A percentile compares a stretch with the other conserved stretches of the same genome.
Conservation (phyloP, 2,888 invertebrate species). For the Melangyna quadrimaculata region DNA sequence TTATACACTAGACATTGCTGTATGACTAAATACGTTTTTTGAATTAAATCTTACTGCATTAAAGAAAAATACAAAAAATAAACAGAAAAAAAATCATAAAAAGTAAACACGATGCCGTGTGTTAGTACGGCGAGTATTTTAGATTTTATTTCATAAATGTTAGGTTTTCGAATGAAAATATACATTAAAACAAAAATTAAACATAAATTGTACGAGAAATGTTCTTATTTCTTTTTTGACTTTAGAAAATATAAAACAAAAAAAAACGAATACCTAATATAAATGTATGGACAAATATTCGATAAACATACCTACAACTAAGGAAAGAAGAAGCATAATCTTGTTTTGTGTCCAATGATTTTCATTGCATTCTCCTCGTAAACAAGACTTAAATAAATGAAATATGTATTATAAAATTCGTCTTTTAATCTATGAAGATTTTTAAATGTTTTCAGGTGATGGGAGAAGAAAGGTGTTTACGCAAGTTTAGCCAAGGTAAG, state of each 20-base stretch:
- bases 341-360: conserved; percentile 51
- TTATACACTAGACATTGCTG: conserved; percentile 68
- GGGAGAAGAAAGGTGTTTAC: too few relatives aligned
- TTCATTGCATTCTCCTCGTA: conserved; percentile 8
- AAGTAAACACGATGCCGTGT: conserved; percentile 40
- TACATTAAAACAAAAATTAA: conserved; percentile 19
- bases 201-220: conserved; percentile 46
- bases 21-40: conserved; percentile 68
- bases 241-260: conserved; percentile 31
- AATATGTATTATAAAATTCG: conserved; percentile 46
- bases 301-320: conserved; percentile 37
- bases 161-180: conserved; percentile 58
- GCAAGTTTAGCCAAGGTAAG: too few relatives aligned
- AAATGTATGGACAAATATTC: conserved; percentile 56
- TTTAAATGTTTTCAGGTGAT: not conserved
- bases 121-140: conserved; percentile 63
- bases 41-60: conserved; percentile 67
- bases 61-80: conserved; percentile 16
- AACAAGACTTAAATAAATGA: conserved; percentile 67
- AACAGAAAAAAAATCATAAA: conserved; percentile 10
- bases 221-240: conserved; percentile 38
- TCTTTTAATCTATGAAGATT: not conserved
- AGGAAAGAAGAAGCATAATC: conserved; percentile 37
- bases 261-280: too few relatives aligned
- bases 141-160: conserved; percentile 69